Evolutionary conservation across 2,113 vertebrate species (phyloP), one percentile per base, ranked within the genome.

Genomic region (Apodemus sylvaticus): DNA sequence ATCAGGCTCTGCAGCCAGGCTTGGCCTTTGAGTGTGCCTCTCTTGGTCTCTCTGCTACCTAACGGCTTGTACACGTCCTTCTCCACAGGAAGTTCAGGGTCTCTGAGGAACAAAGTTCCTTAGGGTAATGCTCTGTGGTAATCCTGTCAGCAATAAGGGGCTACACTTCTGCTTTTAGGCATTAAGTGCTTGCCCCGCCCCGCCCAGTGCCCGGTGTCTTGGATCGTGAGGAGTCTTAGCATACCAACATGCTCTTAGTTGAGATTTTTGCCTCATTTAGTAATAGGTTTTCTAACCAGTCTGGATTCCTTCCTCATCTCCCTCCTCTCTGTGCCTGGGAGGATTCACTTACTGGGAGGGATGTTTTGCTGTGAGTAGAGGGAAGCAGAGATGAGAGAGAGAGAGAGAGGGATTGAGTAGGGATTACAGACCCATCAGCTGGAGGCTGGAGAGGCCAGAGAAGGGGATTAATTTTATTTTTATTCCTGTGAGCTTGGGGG

Each of bases 381-480:
- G 0, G 17, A 62, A 53, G 89, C 20, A 68, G 89, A 48, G 95
- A 66, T 34, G 94, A 96, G 94, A 86, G 97, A 73, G 90, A 66
- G n/a, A 12, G 95, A n/a, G n/a, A n/a, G n/a, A n/a, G n/a, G 98
- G 98, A 98, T 98, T 98, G 98, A 96, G 92, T 0, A 0, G 79
- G 98, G 98, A 98, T 99, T 98, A 98, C 8, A 74, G 89, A 83
- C 79, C 96, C 94, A 86, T 93, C 97, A 77, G 94, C 89, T 24
- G 7, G 81, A 91, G 96, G 93, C 95, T 95, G 89, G 96, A 68
- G 98, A 98, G 98, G 90, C 19, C 97, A 97, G 96, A 0, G 60
- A 94, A 95, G 96, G 97, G 89, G 98, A 98, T 99, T 99, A 99
- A 96, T 97, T 98, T 98, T 99, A 98, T 99, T 98, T 99, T 98